Evolutionary conservation across 1,140 invertebrate genomes (phyloP).

Genomic region (Phthorimaea operculella): DNA sequence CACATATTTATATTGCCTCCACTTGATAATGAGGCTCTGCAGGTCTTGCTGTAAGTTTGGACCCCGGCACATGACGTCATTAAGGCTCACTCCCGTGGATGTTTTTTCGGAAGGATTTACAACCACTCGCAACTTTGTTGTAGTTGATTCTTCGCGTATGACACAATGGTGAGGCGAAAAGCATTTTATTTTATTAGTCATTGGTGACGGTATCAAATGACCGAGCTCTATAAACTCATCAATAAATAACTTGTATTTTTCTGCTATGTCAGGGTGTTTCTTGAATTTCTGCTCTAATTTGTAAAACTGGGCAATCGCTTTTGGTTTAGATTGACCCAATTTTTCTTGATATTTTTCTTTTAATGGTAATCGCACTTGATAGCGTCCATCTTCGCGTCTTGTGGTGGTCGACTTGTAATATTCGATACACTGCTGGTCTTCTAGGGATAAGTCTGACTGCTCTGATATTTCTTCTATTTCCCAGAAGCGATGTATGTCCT

Average conservation of each 20-base stretch:
- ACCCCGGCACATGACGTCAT: slow-evolving; percentile 6
- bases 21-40: slow-evolving; percentile 5
- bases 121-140: slow-evolving; percentile 5
- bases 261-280: not conserved
- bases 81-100: slow-evolving; percentile 1
- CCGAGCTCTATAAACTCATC: not conserved
- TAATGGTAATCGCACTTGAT: slow-evolving; percentile 8
- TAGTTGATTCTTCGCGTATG: not conserved
- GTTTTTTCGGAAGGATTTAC: slow-evolving; percentile 9
- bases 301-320: not conserved
- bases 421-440: slow-evolving; percentile 7
- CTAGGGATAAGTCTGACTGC: slow-evolving; percentile 2
- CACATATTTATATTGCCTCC: slow-evolving; percentile 6
- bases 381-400: not conserved
- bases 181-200: not conserved
- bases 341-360: not conserved
- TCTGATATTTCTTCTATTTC: slow-evolving; percentile 8
- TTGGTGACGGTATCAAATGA: not conserved
- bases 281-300: not conserved
- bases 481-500: slow-evolving; percentile 10
- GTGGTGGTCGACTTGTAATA: not conserved
- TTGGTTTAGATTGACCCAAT: not conserved
- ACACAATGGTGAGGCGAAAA: slow-evolving; percentile 8
- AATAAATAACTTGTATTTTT: not conserved
- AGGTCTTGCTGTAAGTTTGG: slow-evolving; percentile 12